phyloP scores from a whole-genome alignment of 2,888 invertebrate genomes.

The Marronus borbonicus region DNA sequence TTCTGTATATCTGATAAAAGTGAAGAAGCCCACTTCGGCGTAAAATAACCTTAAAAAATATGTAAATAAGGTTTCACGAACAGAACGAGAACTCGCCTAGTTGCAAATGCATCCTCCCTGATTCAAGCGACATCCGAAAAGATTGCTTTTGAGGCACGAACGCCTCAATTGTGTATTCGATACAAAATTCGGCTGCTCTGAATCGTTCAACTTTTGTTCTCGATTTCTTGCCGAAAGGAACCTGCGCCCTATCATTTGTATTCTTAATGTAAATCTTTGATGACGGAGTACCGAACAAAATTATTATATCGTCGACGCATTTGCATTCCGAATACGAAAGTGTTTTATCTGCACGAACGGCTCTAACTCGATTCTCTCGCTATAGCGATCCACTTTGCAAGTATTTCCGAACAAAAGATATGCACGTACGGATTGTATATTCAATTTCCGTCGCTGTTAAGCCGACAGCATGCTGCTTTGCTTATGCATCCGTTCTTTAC shows the following conservation, averaged over 20 bases:
- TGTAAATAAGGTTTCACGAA: conserved; percentile 11
- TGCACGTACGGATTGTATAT: conserved; percentile 42
- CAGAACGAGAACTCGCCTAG: not conserved
- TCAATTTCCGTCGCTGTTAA: conserved; percentile 41
- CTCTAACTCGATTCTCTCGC: conserved; percentile 46
- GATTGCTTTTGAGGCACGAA: not conserved
- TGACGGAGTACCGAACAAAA: conserved; percentile 44
- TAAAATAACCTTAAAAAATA: conserved; percentile 1
- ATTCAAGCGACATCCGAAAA: conserved; percentile 1
- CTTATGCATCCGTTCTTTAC: conserved; percentile 18
- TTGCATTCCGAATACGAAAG: conserved; percentile 52
- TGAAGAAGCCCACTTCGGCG: too few species aligned
- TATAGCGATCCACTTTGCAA: conserved; percentile 48
- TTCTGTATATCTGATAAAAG: too few species aligned
- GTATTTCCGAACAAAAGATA: conserved; percentile 44
- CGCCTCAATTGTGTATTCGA: conserved; percentile 25
- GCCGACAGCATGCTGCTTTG: conserved; percentile 1
- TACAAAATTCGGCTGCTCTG: conserved; percentile 15
- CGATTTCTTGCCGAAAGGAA: not conserved
- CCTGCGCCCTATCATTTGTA: conserved; percentile 39
- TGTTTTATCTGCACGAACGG: conserved; percentile 52
- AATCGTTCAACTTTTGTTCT: conserved; percentile 30
- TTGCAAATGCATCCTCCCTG: not conserved
- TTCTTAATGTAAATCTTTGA: conserved; percentile 52
- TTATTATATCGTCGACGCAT: conserved; percentile 51